Base-by-base conservation (phyloP, 2,113 vertebrate genomes). In the Gadus macrocephalus region DNA sequence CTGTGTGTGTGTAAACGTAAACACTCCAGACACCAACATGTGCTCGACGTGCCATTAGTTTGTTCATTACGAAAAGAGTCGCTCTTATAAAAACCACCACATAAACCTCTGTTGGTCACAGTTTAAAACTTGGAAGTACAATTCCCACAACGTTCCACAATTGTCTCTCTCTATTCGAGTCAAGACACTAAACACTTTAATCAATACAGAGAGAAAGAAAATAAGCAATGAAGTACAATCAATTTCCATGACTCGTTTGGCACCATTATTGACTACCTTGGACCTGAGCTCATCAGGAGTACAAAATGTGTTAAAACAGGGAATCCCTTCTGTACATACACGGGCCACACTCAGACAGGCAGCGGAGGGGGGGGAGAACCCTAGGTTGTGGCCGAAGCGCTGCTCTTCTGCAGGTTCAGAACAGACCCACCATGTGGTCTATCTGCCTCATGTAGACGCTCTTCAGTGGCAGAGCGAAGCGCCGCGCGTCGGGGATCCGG, bases 401-500 rank as follows among this genome's bases (percentile, higher is more conserved):
- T 58, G 11, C 31, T 15, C 15, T 5, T 71, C 31, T 4, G 60
- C 56, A 56, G 8, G 1, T 15, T 96, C 91, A 99, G 72, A 95
- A 88, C 78, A 99, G 86, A 16, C 97, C 97, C 75, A 99, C 97
- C 97, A 99, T 99, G 53, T 92, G 93, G 88, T 99, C 97, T 0
- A 99, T 98, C 92, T 99, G 97, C 4, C 94, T 93, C 97, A 99
- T 99, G 91, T 99, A 99, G 83, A 95, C 81, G 27, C 97, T 98
- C 90, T 99, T 98, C 73, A 99, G 70, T 0, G 97, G 97, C 72
- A 99, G 90, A 3, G 93, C 81, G 49, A 92, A 98, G 0, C 96
- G 93, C 19, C 94, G 91, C 88, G 97, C 97, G 1, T 95, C 95
- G 2, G 97, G 93, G 78, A 99, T 95, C 75, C 94, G 89, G 85